Base-by-base conservation (phyloP, 2,888 invertebrate genomes). In the Eilema griseolum region DNA sequence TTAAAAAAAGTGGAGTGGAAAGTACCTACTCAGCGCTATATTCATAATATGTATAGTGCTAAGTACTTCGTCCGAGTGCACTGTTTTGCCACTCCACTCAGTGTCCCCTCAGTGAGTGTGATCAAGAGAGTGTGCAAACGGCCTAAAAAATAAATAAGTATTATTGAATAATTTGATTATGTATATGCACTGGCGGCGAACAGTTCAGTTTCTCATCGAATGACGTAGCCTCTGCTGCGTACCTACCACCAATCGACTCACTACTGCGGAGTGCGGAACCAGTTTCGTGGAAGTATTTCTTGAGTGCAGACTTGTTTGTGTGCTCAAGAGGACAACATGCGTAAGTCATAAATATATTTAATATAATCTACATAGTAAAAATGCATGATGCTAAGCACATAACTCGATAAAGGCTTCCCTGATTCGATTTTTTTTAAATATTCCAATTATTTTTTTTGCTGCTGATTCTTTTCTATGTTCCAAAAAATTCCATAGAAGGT, bases 91-190 rank as follows among this genome's bases (percentile, higher is more conserved):
- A n/a, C n/a, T n/a, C n/a, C n/a, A n/a, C n/a, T n/a, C n/a, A n/a
- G n/a, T n/a, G n/a, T n/a, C n/a, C n/a, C n/a, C n/a, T n/a, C n/a
- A n/a, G n/a, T n/a, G n/a, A n/a, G n/a, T n/a, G 0, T 41, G 41
- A 0, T 24, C 0, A 0, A 56, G 14, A 14, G 14, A 7, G 41
- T 59, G 46, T 52, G 59, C 12, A 64, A 52, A 12, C 46, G 11
- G 64, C 60, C 60, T 65, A 28, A 60, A 28, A 14, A 37, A 59
- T 23, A 41, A 37, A 41, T 33, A 41, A 20, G 46, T 61, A 61
- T 62, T 72, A 65, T 65, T 68, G 46, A 69, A 69, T 69, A 69
- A 69, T 65, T 69, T 33, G 69, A 65, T 69, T 69, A 41, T 20
- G 7, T 20, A 2, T 16, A 62, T 63, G 57, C 57, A 57, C 37